Evolutionary conservation across 2,113 vertebrate species (phyloP), one percentile per base, ranked within the genome.

Genomic region (Misgurnus mizolepis): DNA sequence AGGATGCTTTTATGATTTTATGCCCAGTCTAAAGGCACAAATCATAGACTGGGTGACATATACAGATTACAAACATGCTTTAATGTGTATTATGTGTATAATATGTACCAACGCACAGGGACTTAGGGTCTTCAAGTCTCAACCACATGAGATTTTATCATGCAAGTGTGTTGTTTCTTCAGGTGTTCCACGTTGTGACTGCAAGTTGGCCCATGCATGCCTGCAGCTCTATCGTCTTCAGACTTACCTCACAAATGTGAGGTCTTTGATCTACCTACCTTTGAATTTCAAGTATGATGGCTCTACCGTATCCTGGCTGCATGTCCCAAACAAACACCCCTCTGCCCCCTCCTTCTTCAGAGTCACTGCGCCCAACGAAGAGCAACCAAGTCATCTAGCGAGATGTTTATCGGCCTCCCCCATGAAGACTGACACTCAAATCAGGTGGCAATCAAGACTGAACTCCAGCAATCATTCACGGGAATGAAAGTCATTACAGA

Each of bases 141-240:
- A 47, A 80, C 83, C 76, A 34, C n/a, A 40, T 45, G 68, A 89
- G 90, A 91, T 92, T 77, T 89, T 91, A 93, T 93, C 92, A 18
- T 76, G 76, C 79, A 71, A 85, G 83, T 77, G 62, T 80, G 84
- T 90, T 92, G 88, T 93, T 93, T 91, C 89, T 89, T 91, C 92
- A 93, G 92, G 90, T 92, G 91, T 88, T 88, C 83, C 77, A 67
- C 47, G 47, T 83, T 49, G 79, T 14, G 61, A 50, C 85, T 86
- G 88, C 87, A 89, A 86, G 90, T 89, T 80, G 83, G 86, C 87
- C 90, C 88, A 85, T 89, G 89, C 84, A 87, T 88, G 83, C 85
- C 62, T 78, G 75, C 85, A 88, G 84, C 83, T 82, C 86, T 76
- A 72, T 85, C 85, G 86, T 85, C 83, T 87, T 87, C 66, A 81